Base-by-base conservation (phyloP, 2,113 vertebrate species). In the Cepphus grylle region DNA sequence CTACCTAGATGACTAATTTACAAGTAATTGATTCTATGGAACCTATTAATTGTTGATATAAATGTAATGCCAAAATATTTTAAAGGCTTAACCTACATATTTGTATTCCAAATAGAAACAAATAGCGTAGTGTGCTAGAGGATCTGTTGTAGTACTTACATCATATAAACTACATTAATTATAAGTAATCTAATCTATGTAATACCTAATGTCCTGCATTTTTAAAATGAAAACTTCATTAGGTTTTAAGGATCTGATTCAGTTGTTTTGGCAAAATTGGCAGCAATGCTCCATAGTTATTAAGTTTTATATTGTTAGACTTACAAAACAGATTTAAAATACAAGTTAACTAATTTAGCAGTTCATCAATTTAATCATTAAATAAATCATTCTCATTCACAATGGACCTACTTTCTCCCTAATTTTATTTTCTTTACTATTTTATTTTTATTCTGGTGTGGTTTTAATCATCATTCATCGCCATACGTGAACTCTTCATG, bases 371-470 rank as follows among this genome's bases (percentile, higher is more conserved):
- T 90, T 62, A 34, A 92, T 84, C 38, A 45, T 87, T 76, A 89
- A 88, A 82, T 82, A 89, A 96, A 40, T 79, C 40, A 89, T 81
- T 94, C 47, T 76, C 84, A 85, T 94, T 88, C 67, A 77, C 65
- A 93, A 80, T 77, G 93, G 90, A 93, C 93, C 93, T 96, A 47
- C 92, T 88, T 96, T 96, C 93, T 96, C 85, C 67, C 18, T 55
- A 55, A 32, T 76, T 88, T 58, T 79, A 11, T 80, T 94, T 94
- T 79, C 5, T 70, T 84, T 56, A 26, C 8, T 78, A 12, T 79
- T 93, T 88, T 61, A 18, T 82, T 91, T 94, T 91, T 29, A 86
- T 84, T 81, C 30, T 82, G 21, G 4, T 15, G 82, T 93, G 56
- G 19, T 85, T 94, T 85, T 56, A 87, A 66, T 89, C 27, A 36